Base-by-base conservation (phyloP, 2,888 invertebrate genomes). In the Gonocerus acuteangulatus region DNA sequence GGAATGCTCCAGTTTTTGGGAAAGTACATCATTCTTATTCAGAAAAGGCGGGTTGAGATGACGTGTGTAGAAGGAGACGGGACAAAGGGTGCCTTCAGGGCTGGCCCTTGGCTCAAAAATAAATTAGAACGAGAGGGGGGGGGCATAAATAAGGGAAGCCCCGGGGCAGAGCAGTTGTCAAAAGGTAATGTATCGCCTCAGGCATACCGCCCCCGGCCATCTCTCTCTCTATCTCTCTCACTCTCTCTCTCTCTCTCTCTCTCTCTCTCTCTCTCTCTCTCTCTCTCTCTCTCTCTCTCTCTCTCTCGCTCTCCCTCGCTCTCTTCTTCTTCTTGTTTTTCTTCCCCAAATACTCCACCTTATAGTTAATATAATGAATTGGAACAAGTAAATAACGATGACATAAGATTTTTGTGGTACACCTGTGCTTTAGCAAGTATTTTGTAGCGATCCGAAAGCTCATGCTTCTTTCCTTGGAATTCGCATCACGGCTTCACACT, bases 91-190 rank as follows among this genome's bases (percentile, higher is more conserved):
- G 45, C 13, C 57, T 19, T 18, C 27, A n/a, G 7, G 34, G 45
- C 45, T 44, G 13, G 19, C 47, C 19, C 21, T 7, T 3, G 34
- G 45, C 57, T 27, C 18, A 21, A 32, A 57, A 57, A 57, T 45
- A 57, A 57, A 57, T 57, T 57, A 45, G 57, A 23, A 2, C 57
- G 42, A 23, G n/a, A n/a, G 54, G 54, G 48, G 48, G 48, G 48
- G 47, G 27, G 44, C 27, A 47, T 45, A 47, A 45, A 45, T 57
- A 47, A 47, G 57, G 47, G 45, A 13, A 13, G 13, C 42, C 39
- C 11, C 16, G 48, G 48, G 18, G 6, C 16, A 16, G 16, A 9
- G n/a, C 36, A 51, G n/a, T 42, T 42, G 51, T 51, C 51, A 21
- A 51, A 32, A 51, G 34, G 51, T 51, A 51, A 51, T 18, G 36